These are phyloP conservation scores for Macrotis lagotis DNA, from an alignment of 2,113 vertebrate species.

Conservation along the genomic window DNA sequence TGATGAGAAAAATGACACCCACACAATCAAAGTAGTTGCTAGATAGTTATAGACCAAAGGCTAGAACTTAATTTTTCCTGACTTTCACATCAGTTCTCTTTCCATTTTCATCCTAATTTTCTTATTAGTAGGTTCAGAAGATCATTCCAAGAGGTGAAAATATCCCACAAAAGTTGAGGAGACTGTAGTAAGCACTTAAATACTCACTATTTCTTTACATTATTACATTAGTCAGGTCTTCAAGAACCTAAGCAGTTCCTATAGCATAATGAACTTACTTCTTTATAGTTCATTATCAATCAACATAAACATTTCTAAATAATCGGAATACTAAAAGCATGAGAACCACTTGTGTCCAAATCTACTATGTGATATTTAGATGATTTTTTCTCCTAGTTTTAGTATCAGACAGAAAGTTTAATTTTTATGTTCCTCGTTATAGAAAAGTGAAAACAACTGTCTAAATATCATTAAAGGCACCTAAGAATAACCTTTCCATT, in stretches of 20 bases:
- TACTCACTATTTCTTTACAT: neutral
- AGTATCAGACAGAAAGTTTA: slow-evolving; percentile 34
- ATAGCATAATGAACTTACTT: neutral
- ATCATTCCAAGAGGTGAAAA: neutral
- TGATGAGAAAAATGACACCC: neutral
- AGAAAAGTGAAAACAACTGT: slow-evolving; percentile 1
- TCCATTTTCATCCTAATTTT: neutral
- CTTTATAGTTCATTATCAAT: neutral
- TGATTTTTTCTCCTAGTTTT: slow-evolving; percentile 38
- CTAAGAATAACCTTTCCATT: slow-evolving; percentile 27
- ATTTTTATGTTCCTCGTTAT: neutral
- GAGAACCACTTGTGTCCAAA: slow-evolving; percentile 5
- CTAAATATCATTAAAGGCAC: slow-evolving; percentile 52
- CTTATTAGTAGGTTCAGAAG: neutral
- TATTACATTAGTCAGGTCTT: neutral
- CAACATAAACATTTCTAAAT: neutral
- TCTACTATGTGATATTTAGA: neutral
- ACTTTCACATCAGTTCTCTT: neutral
- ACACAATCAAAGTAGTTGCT: neutral
- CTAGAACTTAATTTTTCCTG: neutral
- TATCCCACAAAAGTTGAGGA: neutral
- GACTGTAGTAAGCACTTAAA: neutral
- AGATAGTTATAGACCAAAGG: neutral
- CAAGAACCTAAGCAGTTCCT: slow-evolving; percentile 35
- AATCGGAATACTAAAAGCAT: slow-evolving; percentile 22